Percentiles rank a stretch among this genome's conserved stretches.
Evolutionary conservation across 2,797 vertebrate genomes (phyloP).

Genomic region (Anisognathus igniventris): DNA sequence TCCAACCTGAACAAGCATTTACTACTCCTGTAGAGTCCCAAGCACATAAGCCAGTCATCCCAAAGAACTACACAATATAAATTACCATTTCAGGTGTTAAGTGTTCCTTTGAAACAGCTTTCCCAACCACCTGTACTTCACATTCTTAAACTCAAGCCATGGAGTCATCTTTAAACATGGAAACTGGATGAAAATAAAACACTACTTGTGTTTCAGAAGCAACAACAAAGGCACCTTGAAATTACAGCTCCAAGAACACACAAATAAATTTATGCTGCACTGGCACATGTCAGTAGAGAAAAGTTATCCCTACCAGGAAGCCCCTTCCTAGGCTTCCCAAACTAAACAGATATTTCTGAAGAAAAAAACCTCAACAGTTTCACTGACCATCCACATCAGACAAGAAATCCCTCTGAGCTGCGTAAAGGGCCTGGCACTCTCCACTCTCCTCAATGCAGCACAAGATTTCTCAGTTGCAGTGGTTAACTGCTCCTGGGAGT

Average conservation of each 20-base stretch:
- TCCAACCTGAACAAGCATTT: neutral
- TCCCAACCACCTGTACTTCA: neutral
- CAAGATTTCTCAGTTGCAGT: neutral
- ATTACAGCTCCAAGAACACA: neutral
- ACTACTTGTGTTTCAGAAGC: neutral
- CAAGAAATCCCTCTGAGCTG: neutral
- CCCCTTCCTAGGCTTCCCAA: neutral
- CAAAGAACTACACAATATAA: neutral
- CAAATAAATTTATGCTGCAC: neutral
- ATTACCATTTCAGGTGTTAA: neutral
- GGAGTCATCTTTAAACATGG: neutral
- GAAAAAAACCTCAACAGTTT: neutral
- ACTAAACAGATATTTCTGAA: neutral
- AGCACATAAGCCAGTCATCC: neutral
- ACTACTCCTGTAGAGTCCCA: neutral
- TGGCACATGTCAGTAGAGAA: neutral
- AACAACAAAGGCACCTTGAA: neutral
- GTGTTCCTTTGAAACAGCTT: neutral
- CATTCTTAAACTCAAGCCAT: neutral
- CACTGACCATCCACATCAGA: neutral
- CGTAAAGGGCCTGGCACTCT: neutral
- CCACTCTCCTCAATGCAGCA: rapidly evolving
- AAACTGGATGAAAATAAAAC: neutral
- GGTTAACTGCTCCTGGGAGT: neutral
- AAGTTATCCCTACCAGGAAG: neutral